Evolutionary conservation across 2,888 invertebrate genomes (phyloP).

Genomic region (Caenorhabditis japonica): DNA sequence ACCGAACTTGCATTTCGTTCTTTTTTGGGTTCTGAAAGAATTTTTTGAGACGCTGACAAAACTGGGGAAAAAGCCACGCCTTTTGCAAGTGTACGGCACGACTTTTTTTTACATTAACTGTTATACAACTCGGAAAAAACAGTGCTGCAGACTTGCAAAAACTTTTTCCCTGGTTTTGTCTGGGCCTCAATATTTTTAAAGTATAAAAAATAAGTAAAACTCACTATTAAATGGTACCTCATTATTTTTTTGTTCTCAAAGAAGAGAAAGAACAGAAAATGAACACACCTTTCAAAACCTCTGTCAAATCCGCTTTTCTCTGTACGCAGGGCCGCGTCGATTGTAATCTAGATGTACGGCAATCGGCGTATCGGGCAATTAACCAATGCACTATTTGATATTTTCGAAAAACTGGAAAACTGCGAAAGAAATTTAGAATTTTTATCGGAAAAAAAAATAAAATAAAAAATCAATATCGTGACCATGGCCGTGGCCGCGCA

Average conservation of each 20-base stretch:
- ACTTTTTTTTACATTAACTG: neutral
- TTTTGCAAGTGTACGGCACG: too few species aligned
- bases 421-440: neutral
- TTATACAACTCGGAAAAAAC: too few species aligned
- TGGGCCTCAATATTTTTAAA: too few species aligned
- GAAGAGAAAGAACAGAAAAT: neutral
- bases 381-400: neutral
- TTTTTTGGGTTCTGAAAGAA: slow-evolving; percentile 21
- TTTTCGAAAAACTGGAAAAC: neutral
- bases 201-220: neutral
- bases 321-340: neutral
- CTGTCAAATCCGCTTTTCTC: slow-evolving; percentile 20
- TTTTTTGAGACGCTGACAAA: too few species aligned
- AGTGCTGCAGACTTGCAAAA: too few species aligned
- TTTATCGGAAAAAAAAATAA: neutral
- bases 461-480: slow-evolving; percentile 10
- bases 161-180: too few species aligned
- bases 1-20: slow-evolving; percentile 65
- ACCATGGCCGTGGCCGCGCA: slow-evolving; percentile 17
- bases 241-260: neutral
- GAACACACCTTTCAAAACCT: slow-evolving; percentile 1
- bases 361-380: too few species aligned
- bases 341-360: too few species aligned
- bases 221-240: slow-evolving; percentile 24
- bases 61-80: too few species aligned